Base-by-base conservation (phyloP, 53 echinoderm and acorn worm species). In the Henricia sp. region DNA sequence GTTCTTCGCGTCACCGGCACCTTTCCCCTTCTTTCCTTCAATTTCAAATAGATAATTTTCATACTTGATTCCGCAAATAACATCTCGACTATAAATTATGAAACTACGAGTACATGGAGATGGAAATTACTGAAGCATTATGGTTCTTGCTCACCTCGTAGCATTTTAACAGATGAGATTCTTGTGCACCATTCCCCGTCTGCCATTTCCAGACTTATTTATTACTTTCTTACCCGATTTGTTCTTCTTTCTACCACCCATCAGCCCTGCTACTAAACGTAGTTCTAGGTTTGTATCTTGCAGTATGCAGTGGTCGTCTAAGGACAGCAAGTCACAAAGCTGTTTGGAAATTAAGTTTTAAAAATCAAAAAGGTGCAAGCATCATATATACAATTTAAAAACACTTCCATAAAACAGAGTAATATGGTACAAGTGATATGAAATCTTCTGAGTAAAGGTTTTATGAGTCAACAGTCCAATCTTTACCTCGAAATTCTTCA, bases 271-370 rank as follows among this genome's bases (percentile, higher is more conserved):
- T 0, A 54, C 39, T 14, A 50, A 25, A 17, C 54, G 38, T 23
- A 83, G 6, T 17, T 83, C 67, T 21, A 83, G 29, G 28, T 83
- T 83, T n/a, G 69, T 68, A 29, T 83, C 83, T 17, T 52, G 36
- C 17, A 37, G 29, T 53, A 83, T 68, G 23, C 83, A 30, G 54
- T 69, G 67, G 23, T 53, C 83, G 27, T 33, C 68, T 55, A 83
- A 11, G 11, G 83, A 68, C 37, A 69, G 53, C 23, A 70, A 53
- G 40, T 83, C 83, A 53, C 83, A 83, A 68, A 83, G 68, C 83
- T 83, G 68, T 27, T 20, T 16, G 37, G 10, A 69, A 67, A 67
- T 67, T n/a, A 67, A 6, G 12, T 20, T 9, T 20, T 3, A 5
- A 26, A 60, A 4, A 60, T 29, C 20, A 38, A 0, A 67, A 39